Percentiles rank a stretch among this genome's conserved stretches.
phyloP scores from a whole-genome alignment of 2,888 invertebrate species.

The Pammene fasciana region DNA sequence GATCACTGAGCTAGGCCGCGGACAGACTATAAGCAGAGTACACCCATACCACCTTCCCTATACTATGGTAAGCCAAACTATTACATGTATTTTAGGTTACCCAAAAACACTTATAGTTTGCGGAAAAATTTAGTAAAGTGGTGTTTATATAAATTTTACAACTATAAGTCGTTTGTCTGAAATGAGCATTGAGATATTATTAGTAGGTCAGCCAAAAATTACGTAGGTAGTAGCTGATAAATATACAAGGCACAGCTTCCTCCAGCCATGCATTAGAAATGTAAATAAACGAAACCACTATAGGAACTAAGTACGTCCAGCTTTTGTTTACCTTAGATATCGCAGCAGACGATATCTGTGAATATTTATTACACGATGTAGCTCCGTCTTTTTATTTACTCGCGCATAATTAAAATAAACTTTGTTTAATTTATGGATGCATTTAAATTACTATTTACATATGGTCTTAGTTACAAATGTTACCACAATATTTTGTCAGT shows the following conservation, averaged over 20 bases:
- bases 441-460: constrained; percentile 13
- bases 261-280: constrained; percentile 12
- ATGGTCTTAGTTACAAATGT: too few species aligned
- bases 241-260: background rate
- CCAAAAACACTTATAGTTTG: too few species aligned
- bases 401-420: constrained; percentile 19
- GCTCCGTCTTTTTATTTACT: constrained; percentile 15
- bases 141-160: background rate
- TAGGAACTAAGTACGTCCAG: background rate
- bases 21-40: too few species aligned
- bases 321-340: constrained; percentile 32
- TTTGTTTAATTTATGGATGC: constrained; percentile 13
- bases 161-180: background rate
- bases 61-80: too few species aligned
- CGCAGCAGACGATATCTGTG: constrained; percentile 14
- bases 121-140: too few species aligned
- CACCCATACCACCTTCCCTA: too few species aligned
- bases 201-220: constrained; percentile 5
- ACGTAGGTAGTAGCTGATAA: constrained; percentile 7
- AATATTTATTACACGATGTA: constrained; percentile 8
- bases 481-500: too few species aligned
- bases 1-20: too few species aligned
- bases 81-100: too few species aligned
- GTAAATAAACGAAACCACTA: constrained; percentile 8
- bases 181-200: background rate